Evolutionary conservation across 2,113 vertebrate species (phyloP), one percentile per base, ranked within the genome.

Genomic region (Syrrhaptes paradoxus): DNA sequence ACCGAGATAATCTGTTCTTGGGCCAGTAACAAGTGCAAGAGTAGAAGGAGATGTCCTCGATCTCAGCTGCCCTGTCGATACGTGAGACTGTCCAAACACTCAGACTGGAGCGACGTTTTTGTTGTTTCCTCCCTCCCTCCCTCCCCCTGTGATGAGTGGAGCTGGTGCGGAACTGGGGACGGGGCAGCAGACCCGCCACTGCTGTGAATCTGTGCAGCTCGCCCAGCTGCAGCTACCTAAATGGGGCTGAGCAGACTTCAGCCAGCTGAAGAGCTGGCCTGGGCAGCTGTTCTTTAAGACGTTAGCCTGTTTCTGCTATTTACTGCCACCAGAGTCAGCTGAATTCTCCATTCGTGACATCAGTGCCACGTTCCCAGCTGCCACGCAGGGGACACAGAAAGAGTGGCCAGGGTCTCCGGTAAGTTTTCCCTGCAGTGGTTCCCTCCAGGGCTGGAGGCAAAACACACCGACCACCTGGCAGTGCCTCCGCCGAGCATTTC

Each of bases 361-460:
- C 92, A 92, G 75, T 46, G 75, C 2, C 3, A 71, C 26, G 87
- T 49, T 96, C 85, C 75, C 81, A 92, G 3, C 43, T 7, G 10
- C 87, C 36, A 63, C 59, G 82, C 34, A 58, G 82, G 72, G 34
- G 59, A 94, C 83, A 34, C n/a, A 72, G 90, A 17, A n/a, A 16
- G 13, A 59, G 48, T 0, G 9, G 34, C 63, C 58, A 58, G 90
- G 67, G 67, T 90, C 75, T 83, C 62, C 8, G 2, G 7, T 52
- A 55, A 55, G 66, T 71, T 26, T 59, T 72, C 51, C 48, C 61
- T 51, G 65, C 46, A 29, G 25, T 48, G 70, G 36, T 89, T 85
- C 66, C 61, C 71, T 70, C 88, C 83, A 66, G 46, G 36, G 79
- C 88, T 80, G 88, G 78, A 94, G 85, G 67, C 41, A 92, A 85